Evolutionary conservation across 2,113 vertebrate species (phyloP), one percentile per base, ranked within the genome.

Genomic region (Oncorhynchus clarkii): DNA sequence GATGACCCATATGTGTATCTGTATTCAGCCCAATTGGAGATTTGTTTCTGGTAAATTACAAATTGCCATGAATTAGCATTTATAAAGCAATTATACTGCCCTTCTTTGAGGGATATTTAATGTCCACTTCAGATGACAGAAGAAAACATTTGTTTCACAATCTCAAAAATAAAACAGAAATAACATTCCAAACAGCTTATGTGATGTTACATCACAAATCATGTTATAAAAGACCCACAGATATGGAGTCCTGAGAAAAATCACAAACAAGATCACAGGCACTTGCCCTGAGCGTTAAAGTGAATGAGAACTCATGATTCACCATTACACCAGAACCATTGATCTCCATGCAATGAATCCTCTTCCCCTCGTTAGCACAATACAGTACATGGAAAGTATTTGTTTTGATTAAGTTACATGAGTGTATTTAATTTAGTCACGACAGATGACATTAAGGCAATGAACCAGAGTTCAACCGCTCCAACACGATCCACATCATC

Each of bases 191-290:
- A 80, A 80, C 65, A 74, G 34, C 68, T 76, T 71, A 2, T 45
- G 16, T 66, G 67, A 77, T 70, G 78, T 87, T 77, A 87, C 70
- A 69, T 71, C 72, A 78, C 31, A 85, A 69, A 74, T 18, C 60
- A 81, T 4, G 67, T 85, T 81, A 67, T 45, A 2, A 45, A 45
- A 74, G 71, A 76, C 69, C 71, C 65, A 67, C 48, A 79, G 74
- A 2, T 45, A 78, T 73, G 29, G 71, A 31, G 77, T 84, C 82
- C 77, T 73, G 49, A 80, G 77, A 72, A 84, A 84, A 67, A 76
- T 48, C 20, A 74, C 81, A 79, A 85, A 80, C 85, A 80, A 76
- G 82, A 80, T 90, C 62, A 83, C 85, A 92, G 89, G 90, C 90
- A 87, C 90, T 89, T 93, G 78, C 66, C 80, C 7, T 39, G 39